Evolutionary conservation across 2,797 vertebrate genomes (phyloP).

Genomic region (Bovichtus diacanthus): DNA sequence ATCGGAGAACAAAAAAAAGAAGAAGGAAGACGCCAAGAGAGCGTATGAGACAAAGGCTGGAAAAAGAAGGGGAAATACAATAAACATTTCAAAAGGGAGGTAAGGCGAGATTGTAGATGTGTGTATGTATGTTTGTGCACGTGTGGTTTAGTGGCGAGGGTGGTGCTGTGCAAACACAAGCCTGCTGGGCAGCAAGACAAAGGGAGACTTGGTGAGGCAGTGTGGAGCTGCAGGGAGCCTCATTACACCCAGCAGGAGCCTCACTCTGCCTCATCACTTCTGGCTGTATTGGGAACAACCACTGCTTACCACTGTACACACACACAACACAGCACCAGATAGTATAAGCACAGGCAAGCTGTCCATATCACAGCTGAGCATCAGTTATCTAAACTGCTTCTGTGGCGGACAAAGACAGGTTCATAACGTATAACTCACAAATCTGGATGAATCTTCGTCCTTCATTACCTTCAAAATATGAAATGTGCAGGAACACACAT

Average conservation of each 20-base stretch:
- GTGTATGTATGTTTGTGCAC: constrained; percentile 18
- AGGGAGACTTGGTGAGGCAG: constrained; percentile 75
- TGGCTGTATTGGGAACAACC: constrained; percentile 72
- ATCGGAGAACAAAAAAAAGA: constrained; percentile 25
- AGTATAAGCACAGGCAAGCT: constrained; percentile 37
- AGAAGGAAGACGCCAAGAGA: constrained; percentile 7
- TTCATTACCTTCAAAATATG: background rate
- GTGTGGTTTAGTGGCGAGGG: constrained; percentile 60
- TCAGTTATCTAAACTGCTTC: constrained; percentile 26
- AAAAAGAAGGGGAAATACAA: constrained; percentile 29
- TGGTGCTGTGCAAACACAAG: constrained; percentile 75
- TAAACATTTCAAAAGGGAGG: constrained; percentile 32
- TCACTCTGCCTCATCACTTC: constrained; percentile 83
- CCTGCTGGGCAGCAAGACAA: constrained; percentile 79
- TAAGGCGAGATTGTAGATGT: background rate
- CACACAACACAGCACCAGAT: constrained; percentile 39
- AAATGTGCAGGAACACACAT: background rate
- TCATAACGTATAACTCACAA: constrained; percentile 1
- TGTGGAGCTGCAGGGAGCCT: constrained; percentile 83
- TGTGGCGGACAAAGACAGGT: constrained; percentile 11
- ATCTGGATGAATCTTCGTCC: constrained; percentile 6
- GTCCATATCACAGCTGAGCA: constrained; percentile 43
- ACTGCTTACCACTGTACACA: constrained; percentile 57
- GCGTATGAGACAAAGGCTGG: constrained; percentile 8
- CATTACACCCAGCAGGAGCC: constrained; percentile 86